Conservation (phyloP, 2,888 invertebrate species). For the Chalcis sispes region DNA sequence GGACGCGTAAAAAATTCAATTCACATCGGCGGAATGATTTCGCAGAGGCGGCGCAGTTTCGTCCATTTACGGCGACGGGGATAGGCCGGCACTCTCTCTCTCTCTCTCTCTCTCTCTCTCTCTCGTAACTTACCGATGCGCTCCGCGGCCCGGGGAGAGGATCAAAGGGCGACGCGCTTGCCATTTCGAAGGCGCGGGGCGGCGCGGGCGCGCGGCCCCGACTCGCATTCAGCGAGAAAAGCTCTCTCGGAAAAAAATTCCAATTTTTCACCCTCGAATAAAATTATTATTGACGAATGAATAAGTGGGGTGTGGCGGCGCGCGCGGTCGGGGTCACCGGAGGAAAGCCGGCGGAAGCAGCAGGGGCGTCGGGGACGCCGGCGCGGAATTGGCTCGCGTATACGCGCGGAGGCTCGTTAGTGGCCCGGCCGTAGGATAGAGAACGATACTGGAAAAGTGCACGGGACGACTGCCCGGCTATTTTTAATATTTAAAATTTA, state of each 20-base stretch:
- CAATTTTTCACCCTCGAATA: conserved; percentile 74
- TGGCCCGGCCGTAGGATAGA: conserved; percentile 61
- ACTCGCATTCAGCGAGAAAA: conserved; percentile 1
- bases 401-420: conserved; percentile 61
- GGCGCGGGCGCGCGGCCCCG: background rate
- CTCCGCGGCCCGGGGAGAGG: background rate
- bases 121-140: background rate
- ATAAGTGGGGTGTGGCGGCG: conserved; percentile 70
- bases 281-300: conserved; percentile 76
- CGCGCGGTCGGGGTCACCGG: conserved; percentile 56
- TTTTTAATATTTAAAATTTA: conserved; percentile 77
- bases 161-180: conserved; percentile 34
- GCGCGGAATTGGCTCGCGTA: conserved; percentile 49
- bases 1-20: conserved; percentile 49
- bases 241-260: conserved; percentile 61
- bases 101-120: conserved; percentile 37
- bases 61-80: background rate
- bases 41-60: background rate
- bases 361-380: conserved; percentile 48
- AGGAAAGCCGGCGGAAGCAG: conserved; percentile 35
- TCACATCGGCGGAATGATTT: conserved; percentile 32
- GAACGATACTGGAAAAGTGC: conserved; percentile 56
- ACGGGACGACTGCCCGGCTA: conserved; percentile 66
- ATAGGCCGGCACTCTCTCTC: conserved; percentile 12
- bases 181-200: background rate